These are phyloP conservation scores for Cyaniris semiargus DNA, from an alignment of 2,888 invertebrate species.

Conservation along the genomic window DNA sequence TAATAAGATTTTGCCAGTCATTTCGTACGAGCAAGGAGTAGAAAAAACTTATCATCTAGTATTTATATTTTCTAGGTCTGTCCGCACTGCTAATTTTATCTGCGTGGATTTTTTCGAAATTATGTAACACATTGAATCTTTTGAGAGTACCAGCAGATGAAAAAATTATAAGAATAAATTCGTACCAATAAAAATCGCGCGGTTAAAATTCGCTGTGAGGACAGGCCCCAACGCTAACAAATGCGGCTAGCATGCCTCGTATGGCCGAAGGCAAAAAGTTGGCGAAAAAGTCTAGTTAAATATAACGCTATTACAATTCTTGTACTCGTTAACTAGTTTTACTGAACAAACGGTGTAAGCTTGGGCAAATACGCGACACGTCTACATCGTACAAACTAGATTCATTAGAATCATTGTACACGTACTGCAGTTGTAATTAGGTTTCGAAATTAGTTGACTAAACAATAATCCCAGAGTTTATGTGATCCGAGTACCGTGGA, in stretches of 20 bases:
- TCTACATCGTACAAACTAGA: neutral
- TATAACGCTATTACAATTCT: neutral
- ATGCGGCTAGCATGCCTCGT: neutral
- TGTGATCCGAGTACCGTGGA: neutral
- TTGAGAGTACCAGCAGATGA: no score
- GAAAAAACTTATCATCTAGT: no score
- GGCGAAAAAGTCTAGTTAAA: neutral
- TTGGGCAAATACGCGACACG: neutral
- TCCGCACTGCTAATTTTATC: no score
- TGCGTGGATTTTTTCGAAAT: no score
- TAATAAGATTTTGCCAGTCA: no score
- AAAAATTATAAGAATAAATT: no score
- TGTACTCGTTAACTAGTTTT: neutral
- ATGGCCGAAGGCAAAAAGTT: neutral
- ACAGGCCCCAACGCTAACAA: neutral
- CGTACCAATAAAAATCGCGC: no score
- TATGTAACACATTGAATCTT: no score
- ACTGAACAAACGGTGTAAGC: neutral
- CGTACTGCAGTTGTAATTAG: neutral
- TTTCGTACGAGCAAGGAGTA: no score
- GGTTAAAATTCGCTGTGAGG: no score
- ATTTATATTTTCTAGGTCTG: no score
- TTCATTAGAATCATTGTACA: constrained; percentile 8
- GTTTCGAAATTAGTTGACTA: constrained; percentile 6
- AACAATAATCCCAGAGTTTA: constrained; percentile 1